Conservation (phyloP, 2,797 vertebrate genomes). For the Podarcis siculus region DNA sequence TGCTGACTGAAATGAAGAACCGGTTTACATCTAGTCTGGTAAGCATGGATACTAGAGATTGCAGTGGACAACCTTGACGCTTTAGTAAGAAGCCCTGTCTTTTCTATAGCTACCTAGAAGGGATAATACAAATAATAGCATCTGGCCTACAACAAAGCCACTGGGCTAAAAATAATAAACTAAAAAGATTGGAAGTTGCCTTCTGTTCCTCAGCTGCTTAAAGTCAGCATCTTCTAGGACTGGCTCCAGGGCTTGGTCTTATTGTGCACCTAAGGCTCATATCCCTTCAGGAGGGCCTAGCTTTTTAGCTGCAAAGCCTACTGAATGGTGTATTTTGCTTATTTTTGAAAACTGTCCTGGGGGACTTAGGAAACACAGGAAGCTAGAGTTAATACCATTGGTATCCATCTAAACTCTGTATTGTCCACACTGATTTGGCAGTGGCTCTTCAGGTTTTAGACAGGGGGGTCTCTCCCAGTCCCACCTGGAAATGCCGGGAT, state of each 20-base stretch:
- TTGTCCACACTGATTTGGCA: no score
- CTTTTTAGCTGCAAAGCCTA: background rate
- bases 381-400: no score
- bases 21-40: constrained; percentile 75
- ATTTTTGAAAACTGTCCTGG: no score
- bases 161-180: background rate
- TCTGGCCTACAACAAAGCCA: background rate
- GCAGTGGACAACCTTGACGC: rapidly evolving
- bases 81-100: constrained; percentile 15
- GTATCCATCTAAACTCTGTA: no score
- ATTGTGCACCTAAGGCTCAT: no score
- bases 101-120: background rate
- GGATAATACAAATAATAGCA: background rate
- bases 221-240: background rate
- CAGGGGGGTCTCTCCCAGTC: no score
- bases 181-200: background rate
- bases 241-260: no score
- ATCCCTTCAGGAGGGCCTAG: background rate
- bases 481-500: no score
- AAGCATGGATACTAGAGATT: constrained; percentile 14
- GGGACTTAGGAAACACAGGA: no score
- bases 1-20: constrained; percentile 70
- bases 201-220: background rate
- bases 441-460: no score
- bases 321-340: no score